Conservation (phyloP, 2,888 invertebrate genomes). For the Caenorhabditis becei region DNA sequence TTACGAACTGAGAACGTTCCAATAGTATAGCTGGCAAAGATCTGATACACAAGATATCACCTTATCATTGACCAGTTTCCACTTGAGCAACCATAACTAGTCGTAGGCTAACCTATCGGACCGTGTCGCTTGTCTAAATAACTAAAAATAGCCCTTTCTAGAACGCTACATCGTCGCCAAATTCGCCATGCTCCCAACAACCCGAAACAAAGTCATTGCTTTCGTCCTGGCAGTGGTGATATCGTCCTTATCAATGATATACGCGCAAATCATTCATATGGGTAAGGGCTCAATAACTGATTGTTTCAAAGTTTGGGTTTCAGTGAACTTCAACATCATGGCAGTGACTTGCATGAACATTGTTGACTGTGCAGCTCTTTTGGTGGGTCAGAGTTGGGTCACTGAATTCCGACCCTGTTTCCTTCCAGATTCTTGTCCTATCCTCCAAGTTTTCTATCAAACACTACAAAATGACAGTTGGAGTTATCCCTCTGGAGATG, state of each 20-base stretch:
- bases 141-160: no score
- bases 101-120: no score
- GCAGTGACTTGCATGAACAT: conserved; percentile 37
- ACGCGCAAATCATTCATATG: conserved; percentile 25
- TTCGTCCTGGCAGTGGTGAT: conserved; percentile 8
- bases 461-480: conserved; percentile 26
- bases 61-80: no score
- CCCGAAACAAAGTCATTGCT: neutral
- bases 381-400: neutral
- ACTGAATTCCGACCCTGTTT: neutral
- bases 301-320: neutral
- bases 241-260: conserved; percentile 17
- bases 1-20: no score
- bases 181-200: neutral
- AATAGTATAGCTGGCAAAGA: no score
- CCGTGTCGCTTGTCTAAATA: no score
- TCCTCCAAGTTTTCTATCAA: conserved; percentile 39
- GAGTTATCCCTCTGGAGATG: conserved; percentile 10
- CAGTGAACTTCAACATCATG: conserved; percentile 21
- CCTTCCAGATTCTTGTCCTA: conserved; percentile 16
- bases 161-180: conserved; percentile 34
- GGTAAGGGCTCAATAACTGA: neutral
- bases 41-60: no score
- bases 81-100: no score
- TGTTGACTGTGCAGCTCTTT: conserved; percentile 33